Evolutionary conservation across 2,888 invertebrate species (phyloP).

Genomic region (Papilio gigon): DNA sequence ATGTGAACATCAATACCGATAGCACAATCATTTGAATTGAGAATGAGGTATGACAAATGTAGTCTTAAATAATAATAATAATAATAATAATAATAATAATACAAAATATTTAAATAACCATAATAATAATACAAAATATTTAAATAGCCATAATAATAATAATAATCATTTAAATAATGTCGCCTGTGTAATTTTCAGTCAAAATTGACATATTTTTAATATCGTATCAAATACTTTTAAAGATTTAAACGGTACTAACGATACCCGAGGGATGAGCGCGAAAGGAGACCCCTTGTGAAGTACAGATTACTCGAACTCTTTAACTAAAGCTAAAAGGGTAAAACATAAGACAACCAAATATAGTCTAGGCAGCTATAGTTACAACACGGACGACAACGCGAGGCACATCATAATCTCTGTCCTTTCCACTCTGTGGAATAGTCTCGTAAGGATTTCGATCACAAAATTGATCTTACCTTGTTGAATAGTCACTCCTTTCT

Average conservation of each 20-base stretch:
- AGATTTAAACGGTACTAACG: slow-evolving; percentile 15
- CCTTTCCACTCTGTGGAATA: not conserved
- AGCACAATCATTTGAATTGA: not conserved
- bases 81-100: too few species aligned
- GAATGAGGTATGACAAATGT: too few species aligned
- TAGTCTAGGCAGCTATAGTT: not conserved
- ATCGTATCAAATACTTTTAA: not conserved
- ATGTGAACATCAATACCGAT: not conserved
- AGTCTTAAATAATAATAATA: too few species aligned
- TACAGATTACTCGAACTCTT: not conserved
- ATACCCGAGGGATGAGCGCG: not conserved
- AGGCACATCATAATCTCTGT: not conserved
- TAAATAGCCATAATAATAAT: too few species aligned
- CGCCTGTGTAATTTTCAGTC: not conserved
- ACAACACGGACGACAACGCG: not conserved
- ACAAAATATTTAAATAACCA: too few species aligned
- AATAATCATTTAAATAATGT: too few species aligned
- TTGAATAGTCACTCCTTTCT: not conserved
- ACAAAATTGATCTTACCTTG: too few species aligned
- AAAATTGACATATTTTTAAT: not conserved
- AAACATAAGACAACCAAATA: not conserved
- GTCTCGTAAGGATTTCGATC: too few species aligned
- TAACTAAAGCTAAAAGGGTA: not conserved
- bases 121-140: too few species aligned
- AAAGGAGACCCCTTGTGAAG: not conserved